Conservation (phyloP, 35 echinoderm and acorn worm species). For the Hemicentrotus pulcherrimus region DNA sequence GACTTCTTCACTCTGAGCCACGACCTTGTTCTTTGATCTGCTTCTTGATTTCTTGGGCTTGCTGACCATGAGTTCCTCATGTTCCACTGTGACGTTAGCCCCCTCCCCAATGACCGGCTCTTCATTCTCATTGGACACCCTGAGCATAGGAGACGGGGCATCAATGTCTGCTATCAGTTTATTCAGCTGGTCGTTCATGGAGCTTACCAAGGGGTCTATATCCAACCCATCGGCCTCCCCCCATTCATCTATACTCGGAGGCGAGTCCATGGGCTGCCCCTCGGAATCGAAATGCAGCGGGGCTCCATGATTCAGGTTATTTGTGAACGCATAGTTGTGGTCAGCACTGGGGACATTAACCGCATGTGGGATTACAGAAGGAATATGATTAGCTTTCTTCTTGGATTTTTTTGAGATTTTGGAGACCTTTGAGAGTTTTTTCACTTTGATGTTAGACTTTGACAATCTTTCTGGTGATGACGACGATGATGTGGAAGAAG, state of each 20-base stretch:
- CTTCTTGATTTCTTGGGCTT: not conserved
- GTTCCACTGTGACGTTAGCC: not conserved
- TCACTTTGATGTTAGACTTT: not conserved
- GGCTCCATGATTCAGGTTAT: not conserved
- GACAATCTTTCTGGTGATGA: not conserved
- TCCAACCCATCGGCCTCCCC: slow-evolving; percentile 56
- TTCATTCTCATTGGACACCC: slow-evolving; percentile 31
- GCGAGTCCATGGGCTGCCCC: slow-evolving; percentile 55
- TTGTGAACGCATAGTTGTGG: slow-evolving; percentile 82
- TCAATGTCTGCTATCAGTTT: slow-evolving; percentile 65
- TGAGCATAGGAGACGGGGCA: not conserved
- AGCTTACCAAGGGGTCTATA: slow-evolving; percentile 57
- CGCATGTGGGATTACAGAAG: not conserved
- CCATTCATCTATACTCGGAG: slow-evolving; percentile 55
- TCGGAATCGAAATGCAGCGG: slow-evolving; percentile 67
- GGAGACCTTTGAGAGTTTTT: not conserved
- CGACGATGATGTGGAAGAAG: not conserved
- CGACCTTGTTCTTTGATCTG: not conserved
- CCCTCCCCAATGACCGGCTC: slow-evolving; percentile 11
- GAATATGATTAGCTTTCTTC: not conserved
- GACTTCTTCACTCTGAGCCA: not conserved
- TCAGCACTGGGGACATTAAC: slow-evolving; percentile 66
- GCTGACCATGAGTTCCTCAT: not conserved
- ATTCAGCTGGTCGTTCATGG: slow-evolving; percentile 68
- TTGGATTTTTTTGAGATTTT: slow-evolving; percentile 23